These are phyloP conservation scores for Fundulus diaphanus DNA, from an alignment of 2,797 vertebrate genomes.

Conservation along the genomic window DNA sequence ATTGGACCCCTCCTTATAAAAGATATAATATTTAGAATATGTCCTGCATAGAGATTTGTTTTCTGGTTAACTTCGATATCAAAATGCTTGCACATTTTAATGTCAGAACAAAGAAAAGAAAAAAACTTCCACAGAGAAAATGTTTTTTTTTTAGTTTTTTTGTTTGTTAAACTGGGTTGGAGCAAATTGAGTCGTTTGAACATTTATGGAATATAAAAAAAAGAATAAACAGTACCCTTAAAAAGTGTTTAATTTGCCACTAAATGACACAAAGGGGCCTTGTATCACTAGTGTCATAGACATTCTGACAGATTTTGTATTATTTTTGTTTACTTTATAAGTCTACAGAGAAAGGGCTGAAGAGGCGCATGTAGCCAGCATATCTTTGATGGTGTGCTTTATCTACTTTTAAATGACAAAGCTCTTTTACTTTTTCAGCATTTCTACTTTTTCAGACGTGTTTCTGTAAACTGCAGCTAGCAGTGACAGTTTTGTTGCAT, in stretches of 20 bases:
- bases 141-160: no score
- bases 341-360: neutral
- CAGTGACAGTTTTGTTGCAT: neutral
- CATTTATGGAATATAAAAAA: neutral
- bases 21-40: neutral
- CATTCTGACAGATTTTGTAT: neutral
- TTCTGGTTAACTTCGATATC: no score
- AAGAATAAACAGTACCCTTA: neutral
- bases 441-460: neutral
- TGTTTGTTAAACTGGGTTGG: no score
- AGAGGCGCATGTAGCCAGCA: neutral
- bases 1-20: neutral
- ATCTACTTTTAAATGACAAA: neutral
- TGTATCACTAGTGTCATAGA: neutral
- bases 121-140: neutral
- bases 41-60: neutral
- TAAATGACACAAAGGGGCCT: neutral
- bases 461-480: neutral
- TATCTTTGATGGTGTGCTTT: neutral
- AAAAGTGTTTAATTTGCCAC: neutral
- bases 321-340: neutral
- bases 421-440: neutral
- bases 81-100: neutral
- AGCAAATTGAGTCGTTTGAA: neutral
- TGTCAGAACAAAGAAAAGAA: neutral